phyloP scores from a whole-genome alignment of 2,888 invertebrate genomes.

The Colletes collaris region DNA sequence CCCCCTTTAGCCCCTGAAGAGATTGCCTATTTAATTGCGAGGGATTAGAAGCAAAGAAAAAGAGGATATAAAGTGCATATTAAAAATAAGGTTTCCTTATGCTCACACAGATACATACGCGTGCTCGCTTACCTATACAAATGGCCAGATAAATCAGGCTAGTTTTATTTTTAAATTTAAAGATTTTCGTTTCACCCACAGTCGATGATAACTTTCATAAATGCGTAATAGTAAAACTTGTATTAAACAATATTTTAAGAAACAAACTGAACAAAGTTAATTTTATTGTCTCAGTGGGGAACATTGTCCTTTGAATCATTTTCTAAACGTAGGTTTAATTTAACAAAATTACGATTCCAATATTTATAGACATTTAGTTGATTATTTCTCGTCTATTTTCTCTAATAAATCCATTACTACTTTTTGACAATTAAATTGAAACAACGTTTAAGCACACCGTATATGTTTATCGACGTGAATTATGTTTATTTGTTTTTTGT shows the following conservation, averaged over 20 bases:
- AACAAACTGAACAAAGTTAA: neutral
- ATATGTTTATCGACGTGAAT: no score
- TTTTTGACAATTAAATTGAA: no score
- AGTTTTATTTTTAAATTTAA: neutral
- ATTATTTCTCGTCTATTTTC: neutral
- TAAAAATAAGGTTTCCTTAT: constrained; percentile 62
- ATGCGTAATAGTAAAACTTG: constrained; percentile 8
- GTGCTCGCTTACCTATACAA: constrained; percentile 28
- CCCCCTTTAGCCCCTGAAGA: constrained; percentile 66
- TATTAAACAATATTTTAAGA: no score
- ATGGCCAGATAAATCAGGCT: constrained; percentile 21
- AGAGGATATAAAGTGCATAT: constrained; percentile 66
- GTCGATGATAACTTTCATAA: constrained; percentile 4
- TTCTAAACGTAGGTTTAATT: neutral
- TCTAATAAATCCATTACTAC: no score
- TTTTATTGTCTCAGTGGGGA: constrained; percentile 9
- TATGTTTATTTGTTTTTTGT: no score
- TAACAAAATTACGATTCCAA: neutral
- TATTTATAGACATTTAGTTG: constrained; percentile 9
- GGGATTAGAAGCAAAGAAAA: constrained; percentile 68
- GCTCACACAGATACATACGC: constrained; percentile 66
- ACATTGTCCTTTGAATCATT: constrained; percentile 15
- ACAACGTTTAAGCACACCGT: no score
- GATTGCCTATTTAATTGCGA: constrained; percentile 59
- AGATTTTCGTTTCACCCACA: neutral